phyloP scores from a whole-genome alignment of 2,888 invertebrate genomes.

The Hesperia comma region DNA sequence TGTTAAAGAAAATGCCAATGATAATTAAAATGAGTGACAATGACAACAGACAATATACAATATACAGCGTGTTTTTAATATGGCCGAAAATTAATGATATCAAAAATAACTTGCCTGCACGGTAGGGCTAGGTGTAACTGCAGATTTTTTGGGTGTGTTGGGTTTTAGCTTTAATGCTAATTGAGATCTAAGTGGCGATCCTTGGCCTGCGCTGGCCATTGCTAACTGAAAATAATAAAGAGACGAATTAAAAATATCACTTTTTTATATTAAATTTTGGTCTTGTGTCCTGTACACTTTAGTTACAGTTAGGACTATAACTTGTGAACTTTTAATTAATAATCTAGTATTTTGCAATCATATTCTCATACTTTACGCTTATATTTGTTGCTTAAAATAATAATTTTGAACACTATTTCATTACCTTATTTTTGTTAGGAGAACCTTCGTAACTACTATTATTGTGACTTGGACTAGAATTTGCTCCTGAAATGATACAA shows the following conservation, averaged over 20 bases:
- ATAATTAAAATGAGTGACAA: too few species aligned
- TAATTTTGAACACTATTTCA: too few species aligned
- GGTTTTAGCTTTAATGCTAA: constrained; percentile 87
- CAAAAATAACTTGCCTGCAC: constrained; percentile 63
- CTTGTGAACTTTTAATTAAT: too few species aligned
- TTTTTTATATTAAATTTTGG: too few species aligned
- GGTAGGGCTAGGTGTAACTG: constrained; percentile 74
- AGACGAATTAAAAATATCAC: background rate
- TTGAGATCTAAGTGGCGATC: constrained; percentile 89
- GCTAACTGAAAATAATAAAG: constrained; percentile 63
- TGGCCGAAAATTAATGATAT: background rate
- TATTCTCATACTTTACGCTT: too few species aligned
- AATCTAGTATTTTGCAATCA: too few species aligned
- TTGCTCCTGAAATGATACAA: constrained; percentile 57
- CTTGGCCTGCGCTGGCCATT: constrained; percentile 86
- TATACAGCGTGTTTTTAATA: constrained; percentile 11
- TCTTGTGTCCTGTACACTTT: too few species aligned
- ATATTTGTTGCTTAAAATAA: background rate
- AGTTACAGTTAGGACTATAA: too few species aligned
- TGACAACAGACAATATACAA: background rate
- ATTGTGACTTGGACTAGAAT: constrained; percentile 73
- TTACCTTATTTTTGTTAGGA: constrained; percentile 75
- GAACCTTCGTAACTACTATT: constrained; percentile 74
- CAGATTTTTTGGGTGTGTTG: constrained; percentile 80
- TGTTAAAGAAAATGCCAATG: constrained; percentile 1